Percentiles rank a stretch among this genome's conserved stretches.
These are phyloP conservation scores for Limanda limanda DNA, from an alignment of 2,113 vertebrate species.

Conservation along the genomic window DNA sequence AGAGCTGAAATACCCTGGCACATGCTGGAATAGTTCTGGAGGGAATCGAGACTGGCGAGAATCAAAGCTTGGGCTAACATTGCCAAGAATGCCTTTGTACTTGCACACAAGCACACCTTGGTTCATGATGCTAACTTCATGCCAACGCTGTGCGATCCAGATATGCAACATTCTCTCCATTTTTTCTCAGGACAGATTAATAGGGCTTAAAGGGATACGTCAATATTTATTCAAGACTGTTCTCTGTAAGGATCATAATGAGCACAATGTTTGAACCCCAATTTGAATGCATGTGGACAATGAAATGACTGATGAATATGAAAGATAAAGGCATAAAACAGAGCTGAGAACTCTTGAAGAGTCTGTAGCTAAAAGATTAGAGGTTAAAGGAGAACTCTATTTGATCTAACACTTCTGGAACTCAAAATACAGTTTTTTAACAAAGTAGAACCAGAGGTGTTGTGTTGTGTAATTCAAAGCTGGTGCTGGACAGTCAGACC, in stretches of 20 bases:
- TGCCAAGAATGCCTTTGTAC: constrained; percentile 52
- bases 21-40: constrained; percentile 35
- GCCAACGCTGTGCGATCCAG: constrained; percentile 30
- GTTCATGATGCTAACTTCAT: constrained; percentile 21
- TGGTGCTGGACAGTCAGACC: not conserved
- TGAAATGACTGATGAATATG: not conserved
- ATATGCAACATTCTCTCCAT: constrained; percentile 36
- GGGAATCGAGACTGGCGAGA: constrained; percentile 41
- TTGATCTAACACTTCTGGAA: not conserved
- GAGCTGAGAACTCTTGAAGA: not conserved
- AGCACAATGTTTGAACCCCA: not conserved
- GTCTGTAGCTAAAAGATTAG: not conserved
- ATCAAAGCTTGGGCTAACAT: constrained; percentile 30
- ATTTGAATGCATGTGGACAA: not conserved
- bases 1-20: constrained; percentile 28
- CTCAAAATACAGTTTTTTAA: too few species aligned
- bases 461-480: not conserved
- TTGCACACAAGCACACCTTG: constrained; percentile 52
- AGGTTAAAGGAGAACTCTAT: too few species aligned
- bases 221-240: not conserved
- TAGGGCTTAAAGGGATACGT: not conserved
- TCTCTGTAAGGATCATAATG: constrained; percentile 3
- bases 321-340: not conserved
- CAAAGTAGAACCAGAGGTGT: not conserved
- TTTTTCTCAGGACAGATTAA: constrained; percentile 1